Evolutionary conservation across 2,113 vertebrate genomes (phyloP).

Genomic region (Gila orcuttii): DNA sequence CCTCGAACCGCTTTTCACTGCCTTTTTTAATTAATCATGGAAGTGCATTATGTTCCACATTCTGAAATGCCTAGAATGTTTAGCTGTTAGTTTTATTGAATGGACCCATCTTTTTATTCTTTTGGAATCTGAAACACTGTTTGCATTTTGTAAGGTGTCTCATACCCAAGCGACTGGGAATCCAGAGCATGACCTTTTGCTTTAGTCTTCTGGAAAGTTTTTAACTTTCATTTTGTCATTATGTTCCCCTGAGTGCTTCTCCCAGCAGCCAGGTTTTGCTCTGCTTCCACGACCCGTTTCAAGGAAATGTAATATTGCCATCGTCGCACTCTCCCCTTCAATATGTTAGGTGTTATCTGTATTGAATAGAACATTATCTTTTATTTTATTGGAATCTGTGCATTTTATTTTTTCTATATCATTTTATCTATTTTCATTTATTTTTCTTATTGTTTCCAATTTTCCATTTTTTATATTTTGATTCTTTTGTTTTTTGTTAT

Average conservation of each 20-base stretch:
- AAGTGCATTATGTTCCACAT: conserved; percentile 69
- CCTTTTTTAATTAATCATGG: conserved; percentile 74
- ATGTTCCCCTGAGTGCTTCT: conserved; percentile 44
- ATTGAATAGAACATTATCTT: neutral
- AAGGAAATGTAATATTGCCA: conserved; percentile 60
- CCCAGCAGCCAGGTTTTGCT: conserved; percentile 53
- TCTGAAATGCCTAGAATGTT: conserved; percentile 48
- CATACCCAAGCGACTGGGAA: neutral
- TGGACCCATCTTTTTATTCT: neutral
- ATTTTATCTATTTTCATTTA: neutral
- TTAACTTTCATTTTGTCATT: neutral
- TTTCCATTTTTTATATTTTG: neutral
- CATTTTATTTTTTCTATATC: neutral
- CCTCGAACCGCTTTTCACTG: conserved; percentile 55
- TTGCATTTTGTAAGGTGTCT: neutral
- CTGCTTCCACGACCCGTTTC: conserved; percentile 46
- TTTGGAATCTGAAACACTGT: neutral
- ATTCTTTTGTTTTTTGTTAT: neutral
- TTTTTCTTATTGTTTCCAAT: neutral
- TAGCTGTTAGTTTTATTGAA: neutral
- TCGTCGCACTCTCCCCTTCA: conserved; percentile 50
- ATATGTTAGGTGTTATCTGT: neutral
- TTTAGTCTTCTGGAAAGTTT: neutral
- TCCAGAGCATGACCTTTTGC: neutral
- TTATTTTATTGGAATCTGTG: neutral